Percentiles rank a stretch among this genome's conserved stretches.
Conservation (phyloP, 2,113 vertebrate genomes). For the human region GRCh38 chr13:84249501-84250000, state of each 20-base stretch:
- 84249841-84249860: neutral
- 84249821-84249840: neutral
- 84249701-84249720: neutral
- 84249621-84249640: neutral
- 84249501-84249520: neutral
- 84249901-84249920: conserved; percentile 21
- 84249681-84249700: neutral
- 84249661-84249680: neutral
- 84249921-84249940: conserved; percentile 43
- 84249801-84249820: conserved; percentile 14
- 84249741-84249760: neutral
- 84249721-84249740: neutral
- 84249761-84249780: neutral
- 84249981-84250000: conserved; percentile 45
- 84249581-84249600: too few relatives aligned
- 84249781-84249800: conserved; percentile 33
- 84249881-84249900: conserved; percentile 55
- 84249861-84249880: conserved; percentile 44
- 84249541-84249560: neutral
- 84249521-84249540: fast-evolving
- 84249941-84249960: conserved; percentile 22
- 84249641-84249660: neutral
- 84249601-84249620: fast-evolving
- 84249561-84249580: fast-evolving
- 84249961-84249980: conserved; percentile 24